These are phyloP conservation scores for Loris lydekkerianus DNA, from an alignment of 2,797 vertebrate species.

Conservation along the genomic window DNA sequence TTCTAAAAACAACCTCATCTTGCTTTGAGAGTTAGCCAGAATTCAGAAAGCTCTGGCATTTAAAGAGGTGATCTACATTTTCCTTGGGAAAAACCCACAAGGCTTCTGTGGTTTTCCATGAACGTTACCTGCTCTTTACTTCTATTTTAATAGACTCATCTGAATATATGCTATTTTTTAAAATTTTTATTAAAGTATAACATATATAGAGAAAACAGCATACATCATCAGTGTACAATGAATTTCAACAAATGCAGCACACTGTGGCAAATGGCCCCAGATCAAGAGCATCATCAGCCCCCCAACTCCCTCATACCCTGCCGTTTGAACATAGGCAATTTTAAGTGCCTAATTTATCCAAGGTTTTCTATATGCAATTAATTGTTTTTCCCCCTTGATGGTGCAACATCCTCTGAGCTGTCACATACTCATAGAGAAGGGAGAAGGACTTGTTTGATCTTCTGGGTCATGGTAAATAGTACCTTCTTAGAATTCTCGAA, in stretches of 20 bases:
- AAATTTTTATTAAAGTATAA: neutral
- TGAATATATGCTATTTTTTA: neutral
- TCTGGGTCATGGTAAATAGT: neutral
- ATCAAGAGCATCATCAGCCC: neutral
- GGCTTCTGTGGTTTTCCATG: neutral
- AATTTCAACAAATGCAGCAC: slow-evolving; percentile 41
- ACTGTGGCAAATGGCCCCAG: neutral
- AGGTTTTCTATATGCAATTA: neutral
- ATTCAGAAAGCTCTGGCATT: slow-evolving; percentile 62
- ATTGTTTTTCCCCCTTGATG: neutral
- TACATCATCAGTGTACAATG: neutral
- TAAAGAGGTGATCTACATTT: neutral
- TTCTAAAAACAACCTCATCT: slow-evolving; percentile 86
- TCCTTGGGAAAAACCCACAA: slow-evolving; percentile 16
- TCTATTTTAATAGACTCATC: slow-evolving; percentile 51
- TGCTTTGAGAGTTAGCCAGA: slow-evolving; percentile 86
- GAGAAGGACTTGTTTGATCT: neutral
- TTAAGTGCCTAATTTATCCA: slow-evolving; percentile 21
- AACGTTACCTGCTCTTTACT: neutral
- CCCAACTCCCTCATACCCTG: neutral
- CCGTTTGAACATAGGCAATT: neutral
- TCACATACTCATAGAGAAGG: neutral
- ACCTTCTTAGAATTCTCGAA: slow-evolving; percentile 18
- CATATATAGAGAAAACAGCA: neutral
- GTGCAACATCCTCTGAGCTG: neutral